Base-by-base conservation (phyloP, 2,797 vertebrate species). In the Monodelphis domestica region DNA sequence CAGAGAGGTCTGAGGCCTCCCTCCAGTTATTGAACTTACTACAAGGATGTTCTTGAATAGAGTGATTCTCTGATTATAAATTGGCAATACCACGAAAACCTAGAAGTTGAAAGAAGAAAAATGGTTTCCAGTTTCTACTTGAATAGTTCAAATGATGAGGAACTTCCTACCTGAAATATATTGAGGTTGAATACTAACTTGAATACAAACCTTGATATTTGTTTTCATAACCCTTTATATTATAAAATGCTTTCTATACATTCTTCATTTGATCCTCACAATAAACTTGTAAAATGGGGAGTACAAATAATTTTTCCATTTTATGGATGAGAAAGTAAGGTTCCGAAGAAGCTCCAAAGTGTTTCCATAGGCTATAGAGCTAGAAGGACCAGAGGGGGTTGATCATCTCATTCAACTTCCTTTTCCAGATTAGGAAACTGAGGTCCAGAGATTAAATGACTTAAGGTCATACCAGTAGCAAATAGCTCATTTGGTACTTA, bases 1-100 rank as follows among this genome's bases (percentile, higher is more conserved):
- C 90, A 88, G 45, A 90, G 45, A 57, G 91, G 54, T 87, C 45
- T 91, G 87, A 24, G 90, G 90, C 90, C 51, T 93, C 92, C 50
- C 30, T 95, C 92, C 91, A 92, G 38, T 51, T 90, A n/a, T 93
- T 52, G 70, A 59, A 87, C 59, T 87, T 95, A 87, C 93, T 91
- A 91, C 91, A 52, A 50, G 91, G 28, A 56, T 52, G 51, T 55
- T 45, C 30, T 33, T 50, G 90, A 91, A 52, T 89, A 87, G 28
- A 87, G 53, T n/a, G 10, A 90, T 55, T 91, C 91, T 94, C 78
- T 92, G 63, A 29, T 90, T 93, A 91, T 90, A 63, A 70, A 53
- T 33, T 11, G 78, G 57, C 5, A 14, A 10, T 45, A 84, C 21
- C 38, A 11, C 30, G 7, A 84, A 21, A 84, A 84, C 21, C 70